Evolutionary conservation across 2,888 invertebrate genomes (phyloP), one percentile per base, ranked within the genome.

Genomic region (Scaptomyza caliginosa): DNA sequence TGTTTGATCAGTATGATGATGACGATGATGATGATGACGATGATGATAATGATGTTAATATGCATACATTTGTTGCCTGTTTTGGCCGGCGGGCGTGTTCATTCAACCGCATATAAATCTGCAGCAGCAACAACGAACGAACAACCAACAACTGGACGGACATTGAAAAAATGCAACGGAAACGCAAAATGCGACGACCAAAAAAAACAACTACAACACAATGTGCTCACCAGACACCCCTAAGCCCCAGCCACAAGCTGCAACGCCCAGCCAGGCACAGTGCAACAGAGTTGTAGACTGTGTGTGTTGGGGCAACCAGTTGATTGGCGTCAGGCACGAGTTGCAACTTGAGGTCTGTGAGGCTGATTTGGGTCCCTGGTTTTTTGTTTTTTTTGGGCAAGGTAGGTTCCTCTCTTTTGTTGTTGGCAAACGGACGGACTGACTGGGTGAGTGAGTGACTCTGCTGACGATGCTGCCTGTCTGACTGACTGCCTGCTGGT

Each of bases 31-130:
- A 46, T 10, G n/a, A 10, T 21, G 32, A 21, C 21, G 32, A 46
- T 46, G 6, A 54, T 40, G 45, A 52, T 55, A 32, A 65, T 54
- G 65, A 76, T 66, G 76, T 50, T 45, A 54, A 65, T 64, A 55
- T 60, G 49, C 66, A 56, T 66, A 49, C 67, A 56, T 64, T 70
- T 68, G 62, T 62, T 65, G 56, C 59, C 59, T 51, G 42, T 43
- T 43, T 72, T 76, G 69, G 67, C 82, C 68, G 74, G 75, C 80
- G 75, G 88, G 88, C 80, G 85, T 88, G 88, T 82, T 87, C 88
- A 88, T 87, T 88, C 88, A 88, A 88, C 85, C 88, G 88, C 88
- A 84, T 67, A 88, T 88, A 85, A 88, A 88, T 88, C 87, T 73
- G 85, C 86, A 80, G 69, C 83, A 65, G 58, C 70, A 64, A 68